Evolutionary conservation across 2,888 invertebrate genomes (phyloP), one percentile per base, ranked within the genome.

Genomic region (Ennomos erosarius): DNA sequence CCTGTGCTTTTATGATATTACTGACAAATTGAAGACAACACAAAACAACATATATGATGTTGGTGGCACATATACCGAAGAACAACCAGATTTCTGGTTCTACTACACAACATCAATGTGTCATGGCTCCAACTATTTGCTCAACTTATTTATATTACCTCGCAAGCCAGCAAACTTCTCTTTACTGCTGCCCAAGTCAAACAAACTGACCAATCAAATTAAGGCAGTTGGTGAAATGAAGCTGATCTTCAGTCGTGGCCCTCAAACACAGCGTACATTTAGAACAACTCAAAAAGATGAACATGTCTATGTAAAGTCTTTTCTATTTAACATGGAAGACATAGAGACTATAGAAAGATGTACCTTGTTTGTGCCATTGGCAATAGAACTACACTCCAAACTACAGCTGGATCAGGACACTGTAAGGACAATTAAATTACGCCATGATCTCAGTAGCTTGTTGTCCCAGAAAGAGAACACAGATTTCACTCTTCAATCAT

Each of bases 1-100:
- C 13, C 72, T 91, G 9, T 82, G 79, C 42, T 72, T 91, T 12
- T 79, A 77, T 64, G 79, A 88, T 62, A 57, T 75, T 33, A 39
- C 59, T 13, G 12, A 54, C 1, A 88, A 87, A 69, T 54, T 87
- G n/a, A 71, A 68, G 55, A 48, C 63, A 1, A 5, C 5, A 0
- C 26, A 26, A 26, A 67, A 54, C 11, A 71, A 69, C 9, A 75
- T 77, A 35, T 87, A 80, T 66, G 84, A 88, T 45, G 87, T 92
- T 35, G 91, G 91, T 35, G 91, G 90, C 33, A 84, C 86, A 35
- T 86, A 84, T 54, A 68, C 69, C 1, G 71, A 71, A 1, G 57
- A 68, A 1, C 71, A 74, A 5, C 70, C 88, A 9, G 88, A 90
- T 4, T 69, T 88, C 10, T 90, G 89, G 89, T 92, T 92, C 62